Percentiles rank a stretch among this genome's conserved stretches.
Evolutionary conservation across 2,797 vertebrate genomes (phyloP).

Genomic region (Jordanella pulchra): DNA sequence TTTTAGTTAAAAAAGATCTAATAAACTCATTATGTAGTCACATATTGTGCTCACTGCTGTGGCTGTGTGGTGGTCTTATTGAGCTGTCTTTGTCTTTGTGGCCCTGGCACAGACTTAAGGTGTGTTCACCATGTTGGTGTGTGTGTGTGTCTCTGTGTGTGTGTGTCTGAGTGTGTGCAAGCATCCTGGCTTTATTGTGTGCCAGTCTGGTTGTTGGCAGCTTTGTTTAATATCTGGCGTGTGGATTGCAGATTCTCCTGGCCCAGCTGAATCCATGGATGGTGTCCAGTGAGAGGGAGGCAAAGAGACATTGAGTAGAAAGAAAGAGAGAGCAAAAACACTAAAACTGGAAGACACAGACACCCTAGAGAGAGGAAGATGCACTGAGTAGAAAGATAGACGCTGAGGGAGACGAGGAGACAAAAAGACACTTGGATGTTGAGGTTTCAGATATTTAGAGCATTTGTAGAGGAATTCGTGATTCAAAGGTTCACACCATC

Average conservation of each 20-base stretch:
- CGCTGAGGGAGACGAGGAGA: slow-evolving; percentile 42
- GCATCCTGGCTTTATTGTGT: slow-evolving; percentile 64
- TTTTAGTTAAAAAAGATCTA: slow-evolving; percentile 26
- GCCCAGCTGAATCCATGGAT: slow-evolving; percentile 67
- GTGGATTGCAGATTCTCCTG: slow-evolving; percentile 75
- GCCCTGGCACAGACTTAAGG: slow-evolving; percentile 42
- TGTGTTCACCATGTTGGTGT: slow-evolving; percentile 26
- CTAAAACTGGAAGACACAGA: slow-evolving; percentile 36
- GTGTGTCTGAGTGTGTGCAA: slow-evolving; percentile 40
- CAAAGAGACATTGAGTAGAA: slow-evolving; percentile 28
- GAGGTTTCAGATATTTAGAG: slow-evolving; percentile 11
- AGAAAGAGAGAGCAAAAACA: slow-evolving; percentile 21
- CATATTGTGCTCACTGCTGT: slow-evolving; percentile 48
- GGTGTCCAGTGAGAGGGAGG: slow-evolving; percentile 39
- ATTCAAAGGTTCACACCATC: slow-evolving; percentile 21
- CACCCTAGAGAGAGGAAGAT: slow-evolving; percentile 43
- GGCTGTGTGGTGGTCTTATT: slow-evolving; percentile 59
- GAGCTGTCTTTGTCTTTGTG: slow-evolving; percentile 48
- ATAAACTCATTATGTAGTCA: slow-evolving; percentile 54
- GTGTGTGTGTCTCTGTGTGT: slow-evolving; percentile 18
- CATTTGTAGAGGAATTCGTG: slow-evolving; percentile 27
- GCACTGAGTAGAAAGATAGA: slow-evolving; percentile 41
- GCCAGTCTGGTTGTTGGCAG: slow-evolving; percentile 72
- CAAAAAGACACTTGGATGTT: slow-evolving; percentile 16
- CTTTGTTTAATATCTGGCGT: slow-evolving; percentile 75